Percentiles rank a stretch among this genome's conserved stretches.
phyloP scores from a whole-genome alignment of 2,797 vertebrate genomes.

The Anguilla megastoma region DNA sequence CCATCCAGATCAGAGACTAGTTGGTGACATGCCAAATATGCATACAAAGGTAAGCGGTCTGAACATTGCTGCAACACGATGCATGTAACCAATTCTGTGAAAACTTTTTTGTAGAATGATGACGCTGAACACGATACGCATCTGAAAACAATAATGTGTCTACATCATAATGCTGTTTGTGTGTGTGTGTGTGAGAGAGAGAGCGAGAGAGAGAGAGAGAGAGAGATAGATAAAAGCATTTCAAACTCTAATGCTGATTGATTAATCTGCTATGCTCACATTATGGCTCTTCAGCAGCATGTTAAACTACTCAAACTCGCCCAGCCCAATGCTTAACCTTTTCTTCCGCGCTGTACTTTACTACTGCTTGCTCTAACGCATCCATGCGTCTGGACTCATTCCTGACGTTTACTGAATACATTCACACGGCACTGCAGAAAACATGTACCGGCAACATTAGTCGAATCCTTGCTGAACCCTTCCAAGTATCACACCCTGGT shows the following conservation, averaged over 20 bases:
- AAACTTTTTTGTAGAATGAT: neutral
- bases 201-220: neutral
- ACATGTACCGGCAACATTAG: neutral
- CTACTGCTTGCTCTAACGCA: neutral
- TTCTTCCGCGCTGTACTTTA: neutral
- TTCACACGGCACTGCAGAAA: neutral
- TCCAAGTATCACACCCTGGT: neutral
- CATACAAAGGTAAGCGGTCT: neutral
- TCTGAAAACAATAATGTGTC: neutral
- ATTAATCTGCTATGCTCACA: neutral
- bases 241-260: neutral
- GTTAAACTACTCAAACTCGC: neutral
- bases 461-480: neutral
- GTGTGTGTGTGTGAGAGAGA: neutral
- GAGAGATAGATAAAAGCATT: neutral
- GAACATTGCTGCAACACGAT: neutral
- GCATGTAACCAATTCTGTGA: neutral
- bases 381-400: neutral
- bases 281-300: neutral
- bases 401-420: neutral
- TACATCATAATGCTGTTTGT: neutral
- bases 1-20: neutral
- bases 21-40: neutral
- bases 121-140: neutral
- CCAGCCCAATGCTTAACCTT: neutral